Conservation (phyloP, 2,113 vertebrate species). For the Aix galericulata region DNA sequence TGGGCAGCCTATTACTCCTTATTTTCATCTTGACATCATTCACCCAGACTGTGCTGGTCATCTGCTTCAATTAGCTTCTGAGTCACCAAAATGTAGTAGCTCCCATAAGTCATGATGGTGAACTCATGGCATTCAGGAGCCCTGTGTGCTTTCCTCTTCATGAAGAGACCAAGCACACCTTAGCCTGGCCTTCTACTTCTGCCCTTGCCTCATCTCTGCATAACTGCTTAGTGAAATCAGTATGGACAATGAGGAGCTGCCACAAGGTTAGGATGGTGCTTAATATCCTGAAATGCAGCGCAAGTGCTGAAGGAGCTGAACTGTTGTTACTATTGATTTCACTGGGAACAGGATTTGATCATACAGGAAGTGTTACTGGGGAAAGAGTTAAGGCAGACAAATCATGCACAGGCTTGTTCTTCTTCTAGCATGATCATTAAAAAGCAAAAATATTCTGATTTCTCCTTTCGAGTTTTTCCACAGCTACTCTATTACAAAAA, state of each 20-base stretch:
- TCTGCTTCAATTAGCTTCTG: not conserved
- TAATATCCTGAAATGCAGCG: not conserved
- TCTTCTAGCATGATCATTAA: not conserved
- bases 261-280: not conserved
- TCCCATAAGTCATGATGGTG: fast-evolving
- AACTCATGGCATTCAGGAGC: not conserved
- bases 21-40: not conserved
- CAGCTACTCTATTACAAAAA: not conserved
- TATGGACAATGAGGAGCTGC: not conserved
- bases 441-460: not conserved
- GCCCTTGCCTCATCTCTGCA: not conserved
- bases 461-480: not conserved
- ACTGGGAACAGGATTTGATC: not conserved
- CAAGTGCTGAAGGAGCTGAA: not conserved
- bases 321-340: not conserved
- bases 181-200: not conserved
- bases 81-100: not conserved
- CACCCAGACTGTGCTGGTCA: not conserved
- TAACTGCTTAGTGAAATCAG: not conserved
- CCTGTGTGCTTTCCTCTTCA: not conserved
- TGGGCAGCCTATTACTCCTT: not conserved
- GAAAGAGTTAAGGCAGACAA: not conserved
- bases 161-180: not conserved
- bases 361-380: not conserved
- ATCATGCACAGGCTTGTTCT: not conserved